These are phyloP conservation scores for Pachyseris speciosa DNA, from an alignment of 64 coral and sea anemone genomes.

Conservation along the genomic window DNA sequence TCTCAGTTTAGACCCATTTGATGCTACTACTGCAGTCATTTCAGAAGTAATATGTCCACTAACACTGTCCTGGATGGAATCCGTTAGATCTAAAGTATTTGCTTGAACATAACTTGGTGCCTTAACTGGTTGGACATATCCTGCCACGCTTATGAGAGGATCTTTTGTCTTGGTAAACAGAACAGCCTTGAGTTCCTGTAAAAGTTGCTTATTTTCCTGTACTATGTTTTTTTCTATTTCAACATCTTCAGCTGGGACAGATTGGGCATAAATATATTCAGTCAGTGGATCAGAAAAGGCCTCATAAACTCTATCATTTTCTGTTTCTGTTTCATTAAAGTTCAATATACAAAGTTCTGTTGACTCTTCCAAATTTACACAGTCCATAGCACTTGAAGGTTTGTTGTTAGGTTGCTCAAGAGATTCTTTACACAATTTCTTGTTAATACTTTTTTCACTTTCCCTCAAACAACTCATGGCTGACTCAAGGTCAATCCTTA, in stretches of 20 bases:
- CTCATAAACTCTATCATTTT: conserved; percentile 85
- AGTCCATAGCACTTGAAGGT: background rate
- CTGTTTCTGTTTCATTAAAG: conserved; percentile 4
- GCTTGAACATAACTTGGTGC: background rate
- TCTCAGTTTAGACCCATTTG: background rate
- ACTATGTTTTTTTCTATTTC: conserved; percentile 64
- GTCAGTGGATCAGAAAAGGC: conserved; percentile 74
- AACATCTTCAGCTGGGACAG: conserved; percentile 38
- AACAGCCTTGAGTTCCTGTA: conserved; percentile 89
- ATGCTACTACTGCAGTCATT: background rate
- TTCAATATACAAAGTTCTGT: background rate
- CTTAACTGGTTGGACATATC: conserved; percentile 79
- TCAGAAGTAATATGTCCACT: background rate
- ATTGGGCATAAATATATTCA: conserved; percentile 1
- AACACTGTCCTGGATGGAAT: background rate
- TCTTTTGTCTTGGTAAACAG: conserved; percentile 83
- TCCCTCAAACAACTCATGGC: conserved; percentile 86
- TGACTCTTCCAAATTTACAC: background rate
- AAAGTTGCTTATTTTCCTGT: conserved; percentile 82
- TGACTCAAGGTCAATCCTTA: conserved; percentile 82
- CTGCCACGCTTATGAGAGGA: conserved; percentile 75
- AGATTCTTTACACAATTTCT: background rate
- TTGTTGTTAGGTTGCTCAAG: background rate
- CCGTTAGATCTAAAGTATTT: background rate
- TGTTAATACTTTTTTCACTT: conserved; percentile 42